A percentile compares a stretch with the other conserved stretches of the same genome.
phyloP scores from a whole-genome alignment of 2,113 vertebrate species.

The Elephas maximus region DNA sequence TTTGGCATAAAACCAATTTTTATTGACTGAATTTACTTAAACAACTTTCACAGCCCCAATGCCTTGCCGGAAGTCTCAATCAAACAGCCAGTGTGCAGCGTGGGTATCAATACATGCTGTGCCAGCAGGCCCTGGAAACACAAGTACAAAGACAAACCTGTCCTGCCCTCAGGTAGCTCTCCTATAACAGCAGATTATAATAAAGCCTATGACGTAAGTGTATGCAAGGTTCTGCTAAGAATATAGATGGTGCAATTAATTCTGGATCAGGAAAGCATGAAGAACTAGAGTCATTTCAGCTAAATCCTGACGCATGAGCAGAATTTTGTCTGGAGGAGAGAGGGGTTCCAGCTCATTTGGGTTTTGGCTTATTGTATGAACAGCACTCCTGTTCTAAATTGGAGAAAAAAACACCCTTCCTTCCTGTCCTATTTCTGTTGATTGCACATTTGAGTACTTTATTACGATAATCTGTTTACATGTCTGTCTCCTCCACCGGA shows the following conservation, averaged over 20 bases:
- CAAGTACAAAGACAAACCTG: not conserved
- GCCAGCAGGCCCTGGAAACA: not conserved
- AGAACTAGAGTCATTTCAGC: not conserved
- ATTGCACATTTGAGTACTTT: not conserved
- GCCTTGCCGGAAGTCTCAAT: not conserved
- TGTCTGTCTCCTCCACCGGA: constrained; percentile 35
- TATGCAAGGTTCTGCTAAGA: not conserved
- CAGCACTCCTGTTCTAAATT: constrained; percentile 28
- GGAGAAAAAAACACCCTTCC: not conserved
- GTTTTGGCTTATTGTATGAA: constrained; percentile 34
- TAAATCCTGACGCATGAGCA: not conserved
- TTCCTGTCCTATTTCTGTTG: constrained; percentile 44
- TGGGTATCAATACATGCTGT: not conserved
- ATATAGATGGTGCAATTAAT: not conserved
- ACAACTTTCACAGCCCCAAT: constrained; percentile 1
- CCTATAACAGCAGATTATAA: not conserved
- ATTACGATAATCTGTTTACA: constrained; percentile 54
- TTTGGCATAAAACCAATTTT: constrained; percentile 52
- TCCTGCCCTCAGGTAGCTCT: not conserved
- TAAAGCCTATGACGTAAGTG: not conserved
- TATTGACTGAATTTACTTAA: constrained; percentile 43
- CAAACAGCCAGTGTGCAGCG: not conserved
- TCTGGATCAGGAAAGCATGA: not conserved
- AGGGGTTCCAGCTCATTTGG: not conserved
- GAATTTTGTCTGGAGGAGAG: constrained; percentile 30